Conservation (phyloP, 2,113 vertebrate species). For the Copsychus sechellarum region DNA sequence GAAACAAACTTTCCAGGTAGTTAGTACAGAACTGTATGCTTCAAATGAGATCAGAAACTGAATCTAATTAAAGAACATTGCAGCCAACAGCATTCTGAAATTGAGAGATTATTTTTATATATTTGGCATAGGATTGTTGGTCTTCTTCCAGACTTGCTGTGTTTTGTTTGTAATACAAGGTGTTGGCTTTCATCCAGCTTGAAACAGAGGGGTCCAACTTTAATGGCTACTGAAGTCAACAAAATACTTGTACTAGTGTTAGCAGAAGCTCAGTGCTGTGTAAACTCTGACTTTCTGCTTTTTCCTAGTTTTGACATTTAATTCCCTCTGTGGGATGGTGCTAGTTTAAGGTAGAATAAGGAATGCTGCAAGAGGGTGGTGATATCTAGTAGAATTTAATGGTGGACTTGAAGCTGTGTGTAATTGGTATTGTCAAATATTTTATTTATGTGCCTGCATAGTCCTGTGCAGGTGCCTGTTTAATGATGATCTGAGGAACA, state of each 20-base stretch:
- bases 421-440: fast-evolving
- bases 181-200: slow-evolving; percentile 32
- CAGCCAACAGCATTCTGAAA: slow-evolving; percentile 27
- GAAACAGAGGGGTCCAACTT: slow-evolving; percentile 49
- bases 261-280: slow-evolving; percentile 29
- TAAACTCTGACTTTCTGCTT: slow-evolving; percentile 9
- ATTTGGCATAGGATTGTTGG: neutral
- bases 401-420: neutral
- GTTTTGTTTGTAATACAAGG: slow-evolving; percentile 37
- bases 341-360: neutral
- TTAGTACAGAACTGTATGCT: slow-evolving; percentile 6
- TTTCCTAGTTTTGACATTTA: slow-evolving; percentile 8
- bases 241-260: slow-evolving; percentile 49
- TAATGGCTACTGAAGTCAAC: slow-evolving; percentile 48
- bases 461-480: neutral
- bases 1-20: neutral
- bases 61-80: slow-evolving; percentile 33
- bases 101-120: slow-evolving; percentile 52
- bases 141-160: neutral
- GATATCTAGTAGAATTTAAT: neutral
- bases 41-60: slow-evolving; percentile 45
- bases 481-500: neutral
- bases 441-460: neutral
- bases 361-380: neutral
- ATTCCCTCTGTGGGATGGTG: neutral